Base-by-base conservation (phyloP, 2,888 invertebrate species). In the Campoplex capitator region DNA sequence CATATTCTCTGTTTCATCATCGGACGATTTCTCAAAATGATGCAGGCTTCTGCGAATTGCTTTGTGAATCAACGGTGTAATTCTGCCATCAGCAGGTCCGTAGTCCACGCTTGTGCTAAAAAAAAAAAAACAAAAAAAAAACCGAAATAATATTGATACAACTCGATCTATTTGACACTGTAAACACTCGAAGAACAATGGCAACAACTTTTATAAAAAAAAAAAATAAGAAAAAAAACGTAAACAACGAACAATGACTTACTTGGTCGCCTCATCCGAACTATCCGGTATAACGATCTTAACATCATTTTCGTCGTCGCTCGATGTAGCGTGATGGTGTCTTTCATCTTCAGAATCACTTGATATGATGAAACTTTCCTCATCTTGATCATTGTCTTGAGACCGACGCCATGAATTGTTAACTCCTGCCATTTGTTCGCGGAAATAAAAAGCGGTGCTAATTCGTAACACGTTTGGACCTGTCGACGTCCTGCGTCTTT, bases 21-120 rank as follows among this genome's bases (percentile, higher is more conserved):
- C 73, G 13, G 73, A 58, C 9, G 48, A n/a, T n/a, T 78, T 28
- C 65, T 23, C 18, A 2, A 78, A 68, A 4, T 54, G 78, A 42
- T 42, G 68, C 2, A 78, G 35, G 9, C 78, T 78, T 23, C 78
- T 54, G 0, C 78, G 18, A 11, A 78, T 65, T 0, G 78, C 78
- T 28, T 54, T 78, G 8, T 8, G 23, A 4, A 78, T 54, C 8
- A 68, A 16, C 0, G 78, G 78, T 9, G 78, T 78, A 7, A 78
- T 28, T 54, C 78, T 51, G 13, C 54, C 78, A 0, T n/a, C 48
- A 1, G 54, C 42, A 4, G 9, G 3, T 13, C 13, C 13, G 6
- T 13, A 11, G 13, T 11, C 4, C 0, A 16, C 18, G 18, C 11
- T 23, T 38, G 7, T 28, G 48, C 45, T 16, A 0, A 11, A 32